Evolutionary conservation across 2,888 invertebrate genomes (phyloP), one percentile per base, ranked within the genome.

Genomic region (Cheilosia urbana): DNA sequence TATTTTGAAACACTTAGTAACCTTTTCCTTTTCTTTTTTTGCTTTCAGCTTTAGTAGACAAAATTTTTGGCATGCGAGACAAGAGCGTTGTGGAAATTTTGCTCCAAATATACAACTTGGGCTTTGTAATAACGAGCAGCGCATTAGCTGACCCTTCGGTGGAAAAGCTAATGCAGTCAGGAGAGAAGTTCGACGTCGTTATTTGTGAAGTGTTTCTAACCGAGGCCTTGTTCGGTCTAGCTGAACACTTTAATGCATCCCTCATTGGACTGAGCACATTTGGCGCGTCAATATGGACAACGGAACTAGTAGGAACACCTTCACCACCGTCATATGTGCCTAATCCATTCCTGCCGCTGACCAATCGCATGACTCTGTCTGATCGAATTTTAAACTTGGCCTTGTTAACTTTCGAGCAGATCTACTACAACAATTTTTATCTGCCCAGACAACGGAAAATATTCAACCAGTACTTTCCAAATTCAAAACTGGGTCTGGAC

Each of bases 151-250:
- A 91, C 7, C 81, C 88, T 0, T 37, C 37, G 0, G 79, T 92
- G 3, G 68, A 89, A 47, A 68, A 89, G 6, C 78, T 92, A 0
- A 71, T 89, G 40, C 75, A 87, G 4, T 92, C 92, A 0, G 91
- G 93, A 53, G 89, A 90, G 53, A 90, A 89, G 2, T 93, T 90
- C 37, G 93, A 93, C 85, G 89, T 91, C 0, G 90, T 93, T 4
- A 90, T 93, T 19, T 87, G 89, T 49, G 92, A 93, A 76, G 90
- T 91, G 2, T 93, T 92, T 66, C 87, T 92, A 0, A 90, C 89
- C 24, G 92, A 93, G 63, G 92, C 92, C 0, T 88, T 91, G 0
- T 89, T 90, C 6, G 93, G 92, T 2, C 58, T 92, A 3, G 90
- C 90, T 2, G 90, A 91, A 51, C 89, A 89, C 15, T 92, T 91